These are phyloP conservation scores for Myotis lucifugus DNA, from an alignment of 2,113 vertebrate species.

Conservation along the genomic window DNA sequence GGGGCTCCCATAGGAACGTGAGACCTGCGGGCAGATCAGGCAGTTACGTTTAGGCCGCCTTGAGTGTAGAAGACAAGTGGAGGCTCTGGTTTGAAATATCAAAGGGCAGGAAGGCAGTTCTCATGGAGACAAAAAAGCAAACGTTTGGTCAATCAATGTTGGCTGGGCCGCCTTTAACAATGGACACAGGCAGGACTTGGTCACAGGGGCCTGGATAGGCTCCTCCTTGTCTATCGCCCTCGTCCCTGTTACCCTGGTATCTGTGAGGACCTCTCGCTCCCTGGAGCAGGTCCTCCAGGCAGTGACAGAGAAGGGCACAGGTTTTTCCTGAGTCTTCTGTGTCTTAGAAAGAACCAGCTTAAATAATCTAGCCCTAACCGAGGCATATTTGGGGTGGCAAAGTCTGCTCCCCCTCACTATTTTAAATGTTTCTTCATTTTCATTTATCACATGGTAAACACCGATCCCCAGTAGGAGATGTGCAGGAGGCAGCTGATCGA, in stretches of 20 bases:
- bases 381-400: neutral
- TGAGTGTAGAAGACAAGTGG: neutral
- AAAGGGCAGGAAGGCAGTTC: neutral
- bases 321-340: neutral
- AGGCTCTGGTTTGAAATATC: neutral
- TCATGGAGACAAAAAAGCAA: neutral
- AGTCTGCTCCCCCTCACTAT: neutral
- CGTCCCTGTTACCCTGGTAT: neutral
- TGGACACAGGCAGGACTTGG: neutral
- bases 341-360: neutral
- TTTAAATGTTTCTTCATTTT: neutral
- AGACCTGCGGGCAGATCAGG: neutral
- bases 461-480: too few species aligned
- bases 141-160: neutral
- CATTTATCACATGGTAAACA: neutral
- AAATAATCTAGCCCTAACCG: neutral
- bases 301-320: neutral
- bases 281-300: neutral
- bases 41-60: neutral
- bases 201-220: neutral
- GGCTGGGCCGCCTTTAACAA: neutral
- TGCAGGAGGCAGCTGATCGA: too few species aligned
- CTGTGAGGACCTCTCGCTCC: neutral
- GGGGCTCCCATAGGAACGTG: neutral
- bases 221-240: neutral